phyloP scores from a whole-genome alignment of 2,888 invertebrate genomes.

The Arge pagana region DNA sequence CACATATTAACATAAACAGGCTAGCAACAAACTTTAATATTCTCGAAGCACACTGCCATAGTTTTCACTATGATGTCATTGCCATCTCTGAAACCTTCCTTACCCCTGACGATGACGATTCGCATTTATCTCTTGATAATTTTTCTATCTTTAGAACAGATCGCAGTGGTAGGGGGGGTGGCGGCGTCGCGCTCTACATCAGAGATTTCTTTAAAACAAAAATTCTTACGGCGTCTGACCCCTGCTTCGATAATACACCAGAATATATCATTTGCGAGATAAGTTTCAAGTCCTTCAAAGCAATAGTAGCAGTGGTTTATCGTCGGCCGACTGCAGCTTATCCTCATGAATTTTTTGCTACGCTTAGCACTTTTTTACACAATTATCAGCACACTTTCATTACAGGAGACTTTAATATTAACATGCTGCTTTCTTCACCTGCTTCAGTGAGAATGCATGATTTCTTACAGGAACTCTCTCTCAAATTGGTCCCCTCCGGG shows the following conservation, averaged over 20 bases:
- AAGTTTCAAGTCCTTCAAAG: no score
- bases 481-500: neutral
- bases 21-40: no score
- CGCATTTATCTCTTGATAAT: neutral
- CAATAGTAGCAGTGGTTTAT: neutral
- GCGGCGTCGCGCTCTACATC: neutral
- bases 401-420: neutral
- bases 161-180: neutral
- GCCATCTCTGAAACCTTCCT: constrained; percentile 2
- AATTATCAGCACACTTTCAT: neutral
- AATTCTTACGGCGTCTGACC: neutral
- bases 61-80: neutral
- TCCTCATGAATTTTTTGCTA: neutral
- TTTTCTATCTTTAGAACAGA: neutral
- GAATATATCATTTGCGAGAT: neutral
- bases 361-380: neutral
- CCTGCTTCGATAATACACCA: neutral
- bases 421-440: neutral
- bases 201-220: neutral
- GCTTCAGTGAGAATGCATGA: neutral
- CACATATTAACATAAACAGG: no score
- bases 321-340: neutral
- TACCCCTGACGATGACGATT: neutral
- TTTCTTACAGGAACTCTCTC: neutral
- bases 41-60: no score